Evolutionary conservation across 1,140 invertebrate genomes (phyloP).

Genomic region (Drosophila littoralis): DNA sequence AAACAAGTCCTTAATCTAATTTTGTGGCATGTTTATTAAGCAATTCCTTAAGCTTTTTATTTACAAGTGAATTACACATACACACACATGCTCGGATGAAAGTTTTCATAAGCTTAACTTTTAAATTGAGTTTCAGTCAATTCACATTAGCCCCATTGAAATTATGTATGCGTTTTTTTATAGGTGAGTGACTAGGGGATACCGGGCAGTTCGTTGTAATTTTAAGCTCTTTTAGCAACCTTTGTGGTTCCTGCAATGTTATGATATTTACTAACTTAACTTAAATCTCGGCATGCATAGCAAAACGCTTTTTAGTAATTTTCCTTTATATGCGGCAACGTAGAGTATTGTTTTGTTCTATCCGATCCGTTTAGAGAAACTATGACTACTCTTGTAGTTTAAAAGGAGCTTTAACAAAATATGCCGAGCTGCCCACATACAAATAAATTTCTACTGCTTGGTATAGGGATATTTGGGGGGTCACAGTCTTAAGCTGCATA

Average conservation of each 20-base stretch:
- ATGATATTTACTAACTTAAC: conserved; percentile 54
- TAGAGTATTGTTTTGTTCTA: conserved; percentile 27
- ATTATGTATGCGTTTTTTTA: conserved; percentile 11
- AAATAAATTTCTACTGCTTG: background rate
- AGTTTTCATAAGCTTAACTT: conserved; percentile 45
- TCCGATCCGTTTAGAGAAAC: conserved; percentile 60
- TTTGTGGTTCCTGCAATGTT: conserved; percentile 23
- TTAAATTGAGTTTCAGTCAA: conserved; percentile 55
- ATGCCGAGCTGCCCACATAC: background rate
- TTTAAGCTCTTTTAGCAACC: conserved; percentile 13
- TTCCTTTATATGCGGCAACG: background rate
- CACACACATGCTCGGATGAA: conserved; percentile 3
- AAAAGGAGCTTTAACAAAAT: conserved; percentile 15
- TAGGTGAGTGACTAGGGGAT: background rate
- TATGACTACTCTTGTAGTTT: conserved; percentile 25
- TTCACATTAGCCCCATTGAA: conserved; percentile 36
- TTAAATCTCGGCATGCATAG: conserved; percentile 46
- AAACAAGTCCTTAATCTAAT: conserved; percentile 65
- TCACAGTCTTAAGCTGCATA: conserved; percentile 67
- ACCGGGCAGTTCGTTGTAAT: background rate
- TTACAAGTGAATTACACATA: conserved; percentile 8
- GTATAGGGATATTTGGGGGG: background rate
- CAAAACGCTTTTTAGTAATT: conserved; percentile 42
- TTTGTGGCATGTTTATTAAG: conserved; percentile 74
- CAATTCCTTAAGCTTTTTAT: conserved; percentile 80